Evolutionary conservation across 2,797 vertebrate species (phyloP).

Genomic region (Antennarius maculatus): DNA sequence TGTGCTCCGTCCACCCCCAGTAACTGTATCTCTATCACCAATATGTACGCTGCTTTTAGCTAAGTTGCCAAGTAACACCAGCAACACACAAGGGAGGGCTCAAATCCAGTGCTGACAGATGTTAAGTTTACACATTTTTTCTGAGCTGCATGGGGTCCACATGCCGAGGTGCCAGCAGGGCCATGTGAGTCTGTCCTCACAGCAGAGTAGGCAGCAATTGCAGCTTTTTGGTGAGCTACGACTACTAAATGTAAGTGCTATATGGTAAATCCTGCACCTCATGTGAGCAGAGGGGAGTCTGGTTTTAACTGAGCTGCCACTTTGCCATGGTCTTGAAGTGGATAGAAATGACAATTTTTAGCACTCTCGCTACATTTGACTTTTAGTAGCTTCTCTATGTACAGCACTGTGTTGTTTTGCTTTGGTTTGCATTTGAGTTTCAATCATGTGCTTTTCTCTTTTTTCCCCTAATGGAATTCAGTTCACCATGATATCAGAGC

Average conservation of each 20-base stretch:
- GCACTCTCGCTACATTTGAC: no score
- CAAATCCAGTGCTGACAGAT: constrained; percentile 68
- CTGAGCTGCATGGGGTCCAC: constrained; percentile 69
- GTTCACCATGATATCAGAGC: background rate
- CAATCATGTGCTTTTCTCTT: background rate
- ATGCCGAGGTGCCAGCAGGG: constrained; percentile 66
- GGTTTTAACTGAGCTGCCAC: constrained; percentile 12
- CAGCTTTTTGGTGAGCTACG: constrained; percentile 27
- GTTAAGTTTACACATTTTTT: constrained; percentile 76
- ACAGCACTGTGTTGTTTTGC: no score
- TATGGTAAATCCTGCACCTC: constrained; percentile 22
- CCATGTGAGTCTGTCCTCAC: constrained; percentile 44
- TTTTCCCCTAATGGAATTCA: constrained; percentile 1
- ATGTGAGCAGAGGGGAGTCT: constrained; percentile 12
- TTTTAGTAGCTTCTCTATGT: no score
- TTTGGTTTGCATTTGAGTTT: background rate
- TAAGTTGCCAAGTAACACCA: constrained; percentile 72
- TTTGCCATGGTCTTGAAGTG: constrained; percentile 4
- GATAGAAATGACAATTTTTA: background rate
- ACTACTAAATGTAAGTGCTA: constrained; percentile 34
- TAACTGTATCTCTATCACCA: constrained; percentile 63
- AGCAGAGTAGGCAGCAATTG: constrained; percentile 25
- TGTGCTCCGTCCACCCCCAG: constrained; percentile 26
- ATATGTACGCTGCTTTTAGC: constrained; percentile 58
- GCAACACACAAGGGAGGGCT: constrained; percentile 58